Evolutionary conservation across 2,888 invertebrate species (phyloP).

Genomic region (Sesamia inferens): DNA sequence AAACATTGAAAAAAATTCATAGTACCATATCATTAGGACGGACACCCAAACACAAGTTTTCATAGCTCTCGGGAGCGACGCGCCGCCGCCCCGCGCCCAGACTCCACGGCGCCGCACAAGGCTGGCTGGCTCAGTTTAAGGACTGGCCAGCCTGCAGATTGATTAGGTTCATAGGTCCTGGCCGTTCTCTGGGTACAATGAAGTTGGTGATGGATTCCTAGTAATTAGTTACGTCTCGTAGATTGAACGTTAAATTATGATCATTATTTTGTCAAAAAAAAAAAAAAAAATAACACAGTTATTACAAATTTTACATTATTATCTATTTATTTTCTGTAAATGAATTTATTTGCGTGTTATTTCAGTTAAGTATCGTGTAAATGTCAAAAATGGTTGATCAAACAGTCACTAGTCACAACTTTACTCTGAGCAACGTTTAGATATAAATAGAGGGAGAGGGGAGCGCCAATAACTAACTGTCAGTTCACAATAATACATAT

Average conservation of each 20-base stretch:
- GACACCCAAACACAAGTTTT: conserved; percentile 70
- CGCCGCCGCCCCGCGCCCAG: conserved; percentile 67
- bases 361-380: no score
- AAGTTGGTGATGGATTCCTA: not conserved
- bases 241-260: not conserved
- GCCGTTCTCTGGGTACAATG: conserved; percentile 31
- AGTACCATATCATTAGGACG: conserved; percentile 56
- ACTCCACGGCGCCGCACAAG: conserved; percentile 81
- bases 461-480: not conserved
- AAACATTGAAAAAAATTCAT: conserved; percentile 38
- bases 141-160: conserved; percentile 71
- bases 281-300: no score
- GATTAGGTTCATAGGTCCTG: conserved; percentile 66
- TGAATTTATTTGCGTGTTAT: no score
- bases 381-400: no score
- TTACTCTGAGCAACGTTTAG: no score
- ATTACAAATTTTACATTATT: not conserved
- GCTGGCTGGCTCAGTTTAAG: conserved; percentile 83
- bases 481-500: not conserved
- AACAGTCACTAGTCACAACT: no score
- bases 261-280: not conserved
- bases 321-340: not conserved
- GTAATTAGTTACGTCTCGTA: not conserved
- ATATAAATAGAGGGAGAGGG: no score
- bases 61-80: conserved; percentile 58